Base-by-base conservation (phyloP, 2,113 vertebrate species). In the Rafetus swinhoei region DNA sequence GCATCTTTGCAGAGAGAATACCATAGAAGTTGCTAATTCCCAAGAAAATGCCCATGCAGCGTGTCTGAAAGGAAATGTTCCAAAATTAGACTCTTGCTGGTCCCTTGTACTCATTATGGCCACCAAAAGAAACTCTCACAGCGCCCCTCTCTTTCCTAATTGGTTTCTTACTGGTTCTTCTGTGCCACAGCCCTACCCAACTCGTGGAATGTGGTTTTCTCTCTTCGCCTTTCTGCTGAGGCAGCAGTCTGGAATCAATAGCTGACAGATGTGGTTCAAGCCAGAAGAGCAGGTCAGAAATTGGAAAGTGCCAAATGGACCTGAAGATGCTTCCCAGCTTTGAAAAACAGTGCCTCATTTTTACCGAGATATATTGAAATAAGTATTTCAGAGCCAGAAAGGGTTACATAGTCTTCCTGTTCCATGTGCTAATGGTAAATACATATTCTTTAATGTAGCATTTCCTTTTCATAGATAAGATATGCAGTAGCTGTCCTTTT, bases 171-270 rank as follows among this genome's bases (percentile, higher is more conserved):
- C 5, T 86, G 3, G 53, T 88, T 77, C 24, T 5, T 39, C 39
- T 0, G 2, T 25, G 39, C 12, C 11, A 15, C 11, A 77, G 74
- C 39, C 12, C 56, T 50, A 29, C 19, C n/a, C 0, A 0, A 12
- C 77, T 59, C 15, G 3, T 27, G 19, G 45, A 13, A 9, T 21
- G 45, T 88, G 82, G 39, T 80, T n/a, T 57, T 32, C 57, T 18
- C 53, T 9, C 57, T 45, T 81, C 45, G 22, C 11, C 82, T 4
- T 24, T 35, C 2, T 82, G 3, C 50, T 0, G 1, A 21, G 53
- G 21, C 35, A 72, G 15, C 69, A 21, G 12, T 77, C 22, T 14
- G 39, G 39, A 24, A 25, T 77, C 12, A 50, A 24, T 32, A 29
- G 1, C 85, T 2, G 4, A 25, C 7, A 22, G 27, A 69, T 79